Conservation (phyloP, 2,888 invertebrate genomes). For the Crematogaster levior region DNA sequence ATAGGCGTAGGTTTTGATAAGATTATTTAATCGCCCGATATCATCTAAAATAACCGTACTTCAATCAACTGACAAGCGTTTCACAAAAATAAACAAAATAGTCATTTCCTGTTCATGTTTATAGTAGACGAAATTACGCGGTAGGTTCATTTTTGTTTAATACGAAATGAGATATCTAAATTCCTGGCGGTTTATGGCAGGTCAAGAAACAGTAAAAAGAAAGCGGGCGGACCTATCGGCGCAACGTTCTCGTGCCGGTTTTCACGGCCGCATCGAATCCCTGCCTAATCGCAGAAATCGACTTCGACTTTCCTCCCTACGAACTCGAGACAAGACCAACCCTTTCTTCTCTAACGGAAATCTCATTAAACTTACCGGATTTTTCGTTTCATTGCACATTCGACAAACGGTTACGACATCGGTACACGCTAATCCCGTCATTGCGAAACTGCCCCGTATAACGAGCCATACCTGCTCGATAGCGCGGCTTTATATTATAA, state of each 20-base stretch:
- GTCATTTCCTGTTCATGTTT: neutral
- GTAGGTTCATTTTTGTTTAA: slow-evolving; percentile 55
- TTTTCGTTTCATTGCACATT: slow-evolving; percentile 43
- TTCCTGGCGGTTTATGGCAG: slow-evolving; percentile 73
- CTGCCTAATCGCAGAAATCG: too few relatives aligned
- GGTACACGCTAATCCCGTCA: slow-evolving; percentile 38
- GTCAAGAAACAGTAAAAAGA: slow-evolving; percentile 76
- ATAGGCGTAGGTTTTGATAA: neutral
- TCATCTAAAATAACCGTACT: neutral
- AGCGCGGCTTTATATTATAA: slow-evolving; percentile 31
- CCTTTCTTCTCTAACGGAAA: slow-evolving; percentile 67
- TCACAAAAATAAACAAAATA: neutral
- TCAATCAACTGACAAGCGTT: neutral
- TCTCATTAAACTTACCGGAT: slow-evolving; percentile 40
- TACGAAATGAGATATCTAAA: slow-evolving; percentile 61
- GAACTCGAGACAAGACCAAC: slow-evolving; percentile 16
- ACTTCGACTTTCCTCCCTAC: slow-evolving; percentile 36
- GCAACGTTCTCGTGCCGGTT: slow-evolving; percentile 53
- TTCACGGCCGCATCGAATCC: slow-evolving; percentile 55
- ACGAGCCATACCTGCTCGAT: slow-evolving; percentile 33
- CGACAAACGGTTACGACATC: slow-evolving; percentile 14
- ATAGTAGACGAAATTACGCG: slow-evolving; percentile 41
- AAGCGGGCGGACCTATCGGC: slow-evolving; percentile 69
- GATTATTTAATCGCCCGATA: neutral
- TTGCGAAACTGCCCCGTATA: slow-evolving; percentile 43